A percentile compares a stretch with the other conserved stretches of the same genome.
Evolutionary conservation across 2,113 vertebrate genomes (phyloP).

Genomic region (Fulica atra): DNA sequence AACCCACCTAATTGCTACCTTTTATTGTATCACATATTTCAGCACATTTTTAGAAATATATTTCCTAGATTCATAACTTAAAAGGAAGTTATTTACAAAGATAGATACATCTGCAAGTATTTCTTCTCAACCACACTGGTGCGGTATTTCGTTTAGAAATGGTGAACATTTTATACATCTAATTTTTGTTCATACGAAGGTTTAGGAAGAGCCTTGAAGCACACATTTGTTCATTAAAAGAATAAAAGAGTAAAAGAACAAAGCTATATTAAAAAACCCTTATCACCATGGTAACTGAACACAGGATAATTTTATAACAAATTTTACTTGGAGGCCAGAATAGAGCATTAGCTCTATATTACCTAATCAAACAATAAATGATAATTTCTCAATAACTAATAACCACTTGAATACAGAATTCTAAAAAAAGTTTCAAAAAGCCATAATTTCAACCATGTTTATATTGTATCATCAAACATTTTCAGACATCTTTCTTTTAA

Average conservation of each 20-base stretch:
- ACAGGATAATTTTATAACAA: background rate
- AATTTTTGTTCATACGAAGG: background rate
- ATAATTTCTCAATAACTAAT: background rate
- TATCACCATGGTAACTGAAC: slow-evolving; percentile 46
- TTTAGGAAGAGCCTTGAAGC: background rate
- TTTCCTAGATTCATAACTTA: background rate
- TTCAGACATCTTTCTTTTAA: background rate
- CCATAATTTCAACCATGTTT: background rate
- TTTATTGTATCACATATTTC: background rate
- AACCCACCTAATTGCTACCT: background rate
- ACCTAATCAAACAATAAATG: background rate
- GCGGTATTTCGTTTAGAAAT: background rate
- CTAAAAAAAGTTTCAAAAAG: background rate
- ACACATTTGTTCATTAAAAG: background rate
- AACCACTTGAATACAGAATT: background rate
- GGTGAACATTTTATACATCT: background rate
- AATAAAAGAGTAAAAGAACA: background rate
- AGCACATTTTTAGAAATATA: background rate
- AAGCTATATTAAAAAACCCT: background rate
- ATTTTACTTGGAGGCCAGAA: background rate
- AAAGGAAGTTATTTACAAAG: background rate
- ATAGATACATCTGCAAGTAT: background rate
- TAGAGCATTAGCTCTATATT: background rate
- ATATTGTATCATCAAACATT: background rate
- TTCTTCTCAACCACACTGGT: background rate